phyloP scores from a whole-genome alignment of 2,113 vertebrate genomes.

The Oxyura jamaicensis region DNA sequence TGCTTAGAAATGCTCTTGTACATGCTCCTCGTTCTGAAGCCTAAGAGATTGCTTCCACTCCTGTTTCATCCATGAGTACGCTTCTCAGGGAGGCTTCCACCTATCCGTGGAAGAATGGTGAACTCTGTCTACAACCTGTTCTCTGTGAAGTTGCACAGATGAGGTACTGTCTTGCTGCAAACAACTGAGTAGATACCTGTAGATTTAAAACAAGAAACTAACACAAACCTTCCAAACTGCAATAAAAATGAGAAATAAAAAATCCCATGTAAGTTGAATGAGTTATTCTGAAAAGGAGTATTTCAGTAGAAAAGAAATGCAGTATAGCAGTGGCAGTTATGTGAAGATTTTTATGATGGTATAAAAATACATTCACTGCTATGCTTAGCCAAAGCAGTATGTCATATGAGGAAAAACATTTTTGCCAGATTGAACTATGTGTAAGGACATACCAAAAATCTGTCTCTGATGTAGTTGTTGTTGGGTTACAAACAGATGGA shows the following conservation, averaged over 20 bases:
- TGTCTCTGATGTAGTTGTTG: neutral
- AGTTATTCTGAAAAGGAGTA: neutral
- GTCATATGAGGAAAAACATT: neutral
- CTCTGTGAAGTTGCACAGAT: constrained; percentile 26
- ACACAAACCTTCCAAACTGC: neutral
- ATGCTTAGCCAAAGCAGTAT: neutral
- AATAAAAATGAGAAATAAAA: neutral
- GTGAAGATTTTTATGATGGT: neutral
- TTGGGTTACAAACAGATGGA: neutral
- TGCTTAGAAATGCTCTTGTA: neutral
- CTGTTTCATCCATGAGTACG: neutral
- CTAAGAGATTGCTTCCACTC: neutral
- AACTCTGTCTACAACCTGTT: constrained; percentile 1
- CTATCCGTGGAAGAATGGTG: neutral
- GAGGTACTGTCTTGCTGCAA: constrained; percentile 11
- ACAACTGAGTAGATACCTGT: neutral
- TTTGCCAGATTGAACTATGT: neutral
- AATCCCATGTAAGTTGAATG: neutral
- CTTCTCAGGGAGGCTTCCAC: neutral
- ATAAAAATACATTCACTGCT: neutral
- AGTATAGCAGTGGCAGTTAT: neutral
- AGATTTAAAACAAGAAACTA: neutral
- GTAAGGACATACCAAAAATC: neutral
- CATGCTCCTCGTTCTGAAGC: neutral
- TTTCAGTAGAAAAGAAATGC: neutral